Conservation (phyloP, 2,797 vertebrate genomes). For the Knipowitschia caucasica region DNA sequence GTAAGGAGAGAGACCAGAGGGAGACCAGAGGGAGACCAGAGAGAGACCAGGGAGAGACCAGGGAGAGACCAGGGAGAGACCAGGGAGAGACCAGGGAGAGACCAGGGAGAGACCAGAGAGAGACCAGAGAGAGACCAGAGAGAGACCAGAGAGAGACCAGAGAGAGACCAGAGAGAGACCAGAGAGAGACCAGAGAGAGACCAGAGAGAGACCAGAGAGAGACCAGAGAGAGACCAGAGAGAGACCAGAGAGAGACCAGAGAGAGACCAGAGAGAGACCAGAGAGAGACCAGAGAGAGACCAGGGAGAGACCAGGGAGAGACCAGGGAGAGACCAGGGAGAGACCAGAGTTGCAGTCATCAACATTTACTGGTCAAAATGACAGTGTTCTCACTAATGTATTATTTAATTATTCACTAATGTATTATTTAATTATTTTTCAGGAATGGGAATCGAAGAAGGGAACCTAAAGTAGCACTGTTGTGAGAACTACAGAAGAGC, state of each 20-base stretch:
- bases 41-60: neutral
- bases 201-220: neutral
- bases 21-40: neutral
- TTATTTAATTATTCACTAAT: neutral
- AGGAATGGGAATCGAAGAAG: slow-evolving; percentile 97
- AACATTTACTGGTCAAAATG: neutral
- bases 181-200: neutral
- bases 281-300: neutral
- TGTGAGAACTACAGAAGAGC: slow-evolving; percentile 6
- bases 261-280: neutral
- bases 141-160: neutral
- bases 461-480: slow-evolving; percentile 66
- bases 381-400: neutral
- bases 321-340: neutral
- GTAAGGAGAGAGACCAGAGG: neutral
- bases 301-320: neutral
- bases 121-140: neutral
- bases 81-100: neutral
- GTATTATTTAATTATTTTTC: slow-evolving; percentile 28
- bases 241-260: neutral
- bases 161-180: neutral
- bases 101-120: neutral
- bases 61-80: neutral
- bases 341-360: too few relatives aligned
- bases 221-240: neutral